Evolutionary conservation across 2,797 vertebrate species (phyloP).

Genomic region (Sebastes hopkinsi): DNA sequence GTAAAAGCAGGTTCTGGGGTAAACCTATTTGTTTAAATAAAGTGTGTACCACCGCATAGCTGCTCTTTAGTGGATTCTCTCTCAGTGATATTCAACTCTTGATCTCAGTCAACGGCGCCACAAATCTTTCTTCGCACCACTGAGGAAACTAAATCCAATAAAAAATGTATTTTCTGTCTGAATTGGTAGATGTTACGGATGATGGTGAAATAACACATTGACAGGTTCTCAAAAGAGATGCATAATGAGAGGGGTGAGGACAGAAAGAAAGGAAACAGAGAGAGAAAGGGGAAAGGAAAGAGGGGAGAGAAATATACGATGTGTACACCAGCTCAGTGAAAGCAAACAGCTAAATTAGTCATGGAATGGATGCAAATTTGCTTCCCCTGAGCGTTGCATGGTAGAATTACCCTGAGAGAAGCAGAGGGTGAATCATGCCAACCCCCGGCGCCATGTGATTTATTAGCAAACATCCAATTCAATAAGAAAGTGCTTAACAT

Average conservation of each 20-base stretch:
- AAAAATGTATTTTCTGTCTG: conserved; percentile 49
- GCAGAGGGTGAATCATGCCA: conserved; percentile 76
- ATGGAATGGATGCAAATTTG: conserved; percentile 75
- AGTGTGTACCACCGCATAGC: not conserved
- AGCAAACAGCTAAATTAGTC: conserved; percentile 80
- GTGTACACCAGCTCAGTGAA: conserved; percentile 72
- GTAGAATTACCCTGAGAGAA: conserved; percentile 77
- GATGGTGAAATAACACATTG: conserved; percentile 56
- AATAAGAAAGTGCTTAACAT: conserved; percentile 82
- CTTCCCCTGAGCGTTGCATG: conserved; percentile 74
- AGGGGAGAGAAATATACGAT: conserved; percentile 59
- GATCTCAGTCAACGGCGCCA: conserved; percentile 15
- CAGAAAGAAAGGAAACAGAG: conserved; percentile 59
- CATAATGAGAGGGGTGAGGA: conserved; percentile 53
- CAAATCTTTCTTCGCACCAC: conserved; percentile 12
- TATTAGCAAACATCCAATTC: conserved; percentile 84
- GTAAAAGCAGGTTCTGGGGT: not conserved
- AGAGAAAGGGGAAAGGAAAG: conserved; percentile 37
- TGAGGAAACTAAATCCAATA: conserved; percentile 38
- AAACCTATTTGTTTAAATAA: not conserved
- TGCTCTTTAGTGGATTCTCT: not conserved
- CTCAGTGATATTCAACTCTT: conserved; percentile 13
- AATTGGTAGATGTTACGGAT: conserved; percentile 35
- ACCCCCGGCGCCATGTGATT: conserved; percentile 68
- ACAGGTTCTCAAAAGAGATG: conserved; percentile 55